These are phyloP conservation scores for Pteronotus mesoamericanus DNA, from an alignment of 2,797 vertebrate species.

Conservation along the genomic window DNA sequence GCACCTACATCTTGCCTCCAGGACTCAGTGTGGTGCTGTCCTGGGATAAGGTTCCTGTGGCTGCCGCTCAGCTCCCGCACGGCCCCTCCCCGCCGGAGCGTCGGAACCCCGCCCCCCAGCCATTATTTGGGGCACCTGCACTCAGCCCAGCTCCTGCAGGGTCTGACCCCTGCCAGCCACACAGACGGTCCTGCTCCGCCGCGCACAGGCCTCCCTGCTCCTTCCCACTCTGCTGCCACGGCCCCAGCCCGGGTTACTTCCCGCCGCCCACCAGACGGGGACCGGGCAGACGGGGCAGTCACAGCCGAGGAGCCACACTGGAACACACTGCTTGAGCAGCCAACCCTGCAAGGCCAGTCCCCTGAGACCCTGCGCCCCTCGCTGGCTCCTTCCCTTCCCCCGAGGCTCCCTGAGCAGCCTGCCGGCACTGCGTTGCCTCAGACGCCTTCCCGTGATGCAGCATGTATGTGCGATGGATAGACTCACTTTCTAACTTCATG, in stretches of 20 bases:
- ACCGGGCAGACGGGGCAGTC: background rate
- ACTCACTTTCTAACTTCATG: background rate
- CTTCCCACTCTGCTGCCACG: background rate
- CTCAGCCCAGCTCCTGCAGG: background rate
- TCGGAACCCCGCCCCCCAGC: background rate
- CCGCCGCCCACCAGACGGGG: background rate
- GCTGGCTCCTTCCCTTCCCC: background rate
- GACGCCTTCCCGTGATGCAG: background rate
- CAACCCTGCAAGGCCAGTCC: background rate
- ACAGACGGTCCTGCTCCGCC: background rate
- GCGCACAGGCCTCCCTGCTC: no score
- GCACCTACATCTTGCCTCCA: background rate
- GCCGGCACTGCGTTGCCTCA: rapidly evolving
- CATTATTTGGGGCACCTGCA: background rate
- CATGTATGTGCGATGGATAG: rapidly evolving
- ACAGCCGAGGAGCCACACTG: rapidly evolving
- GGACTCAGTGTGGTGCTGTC: rapidly evolving
- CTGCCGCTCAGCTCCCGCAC: background rate
- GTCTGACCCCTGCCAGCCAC: background rate
- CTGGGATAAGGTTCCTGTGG: rapidly evolving
- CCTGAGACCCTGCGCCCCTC: rapidly evolving
- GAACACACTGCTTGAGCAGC: rapidly evolving
- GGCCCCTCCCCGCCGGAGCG: background rate
- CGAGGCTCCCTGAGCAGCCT: background rate
- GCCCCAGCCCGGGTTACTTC: background rate